Conservation (phyloP, 1,140 invertebrate species). For the Scaptomyza graminum region DNA sequence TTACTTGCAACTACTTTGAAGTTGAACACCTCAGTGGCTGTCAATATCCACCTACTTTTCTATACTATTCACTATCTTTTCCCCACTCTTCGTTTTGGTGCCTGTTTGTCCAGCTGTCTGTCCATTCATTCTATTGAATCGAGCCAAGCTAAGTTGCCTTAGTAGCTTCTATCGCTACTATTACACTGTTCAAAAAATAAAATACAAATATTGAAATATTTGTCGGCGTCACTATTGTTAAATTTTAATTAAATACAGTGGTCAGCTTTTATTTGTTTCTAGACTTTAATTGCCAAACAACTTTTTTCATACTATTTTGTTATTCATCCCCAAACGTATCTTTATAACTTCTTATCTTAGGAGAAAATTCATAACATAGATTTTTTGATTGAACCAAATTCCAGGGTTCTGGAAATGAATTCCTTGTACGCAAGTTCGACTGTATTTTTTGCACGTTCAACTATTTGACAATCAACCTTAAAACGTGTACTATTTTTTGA, state of each 20-base stretch:
- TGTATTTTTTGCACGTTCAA: not conserved
- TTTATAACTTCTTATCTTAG: no score
- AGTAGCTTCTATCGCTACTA: slow-evolving; percentile 50
- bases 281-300: no score
- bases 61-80: slow-evolving; percentile 3
- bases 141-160: slow-evolving; percentile 75
- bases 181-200: slow-evolving; percentile 68
- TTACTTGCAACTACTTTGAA: slow-evolving; percentile 75
- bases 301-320: no score
- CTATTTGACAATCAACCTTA: slow-evolving; percentile 1
- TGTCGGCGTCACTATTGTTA: not conserved
- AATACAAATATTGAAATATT: no score
- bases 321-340: no score
- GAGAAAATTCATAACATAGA: no score
- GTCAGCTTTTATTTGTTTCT: no score
- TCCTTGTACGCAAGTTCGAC: no score
- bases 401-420: no score
- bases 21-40: slow-evolving; percentile 57
- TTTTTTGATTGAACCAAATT: no score
- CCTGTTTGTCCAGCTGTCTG: slow-evolving; percentile 45
- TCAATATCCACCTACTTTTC: slow-evolving; percentile 39
- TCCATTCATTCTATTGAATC: slow-evolving; percentile 75
- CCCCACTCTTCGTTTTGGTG: not conserved
- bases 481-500: not conserved
- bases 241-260: no score